Base-by-base conservation (phyloP, 2,797 vertebrate species). In the Schizothorax lantsangensis region DNA sequence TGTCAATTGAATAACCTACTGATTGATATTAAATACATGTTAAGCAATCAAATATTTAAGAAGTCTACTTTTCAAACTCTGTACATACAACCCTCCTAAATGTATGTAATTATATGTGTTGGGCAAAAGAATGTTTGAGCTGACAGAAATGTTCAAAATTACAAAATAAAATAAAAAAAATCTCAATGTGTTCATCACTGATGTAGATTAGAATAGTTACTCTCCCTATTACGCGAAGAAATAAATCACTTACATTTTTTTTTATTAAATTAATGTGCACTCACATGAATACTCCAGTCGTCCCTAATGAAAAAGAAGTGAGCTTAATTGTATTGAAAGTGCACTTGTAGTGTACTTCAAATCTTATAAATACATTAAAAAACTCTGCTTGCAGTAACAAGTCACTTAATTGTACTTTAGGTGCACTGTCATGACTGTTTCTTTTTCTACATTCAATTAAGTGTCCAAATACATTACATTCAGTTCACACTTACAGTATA, bases 101-200 rank as follows among this genome's bases (percentile, higher is more conserved):
- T 88, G 84, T 85, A 84, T 86, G 84, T 78, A 81, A n/a, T 77
- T 85, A 26, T 88, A 73, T 86, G 59, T 57, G 36, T 57, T 49
- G 66, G 81, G 71, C 52, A 59, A 57, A 77, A 62, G 8, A 74
- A 74, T 81, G 54, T 74, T 54, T 84, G 23, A 83, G 43, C 40
- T 33, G 59, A 17, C 47, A 79, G 6, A 78, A 83, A 62, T 52
- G 40, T 49, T 71, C 7, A 57, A 43, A 84, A 86, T 19, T 1
- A 57, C 54, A 5, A 33, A 81, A 82, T 57, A 23, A 78, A 78
- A 19, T n/a, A n/a, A 21, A 23, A 30, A 59, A 47, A 1, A 82
- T 9, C 8, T 43, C 9, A 43, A n/a, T 1, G 7, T 82, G 33
- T 54, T 69, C 3, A 40, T 71, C 8, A 36, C 26, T 9, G 9